A percentile compares a stretch with the other conserved stretches of the same genome.
Evolutionary conservation across 1,140 invertebrate genomes (phyloP).

Genomic region (Papilio xuthus): DNA sequence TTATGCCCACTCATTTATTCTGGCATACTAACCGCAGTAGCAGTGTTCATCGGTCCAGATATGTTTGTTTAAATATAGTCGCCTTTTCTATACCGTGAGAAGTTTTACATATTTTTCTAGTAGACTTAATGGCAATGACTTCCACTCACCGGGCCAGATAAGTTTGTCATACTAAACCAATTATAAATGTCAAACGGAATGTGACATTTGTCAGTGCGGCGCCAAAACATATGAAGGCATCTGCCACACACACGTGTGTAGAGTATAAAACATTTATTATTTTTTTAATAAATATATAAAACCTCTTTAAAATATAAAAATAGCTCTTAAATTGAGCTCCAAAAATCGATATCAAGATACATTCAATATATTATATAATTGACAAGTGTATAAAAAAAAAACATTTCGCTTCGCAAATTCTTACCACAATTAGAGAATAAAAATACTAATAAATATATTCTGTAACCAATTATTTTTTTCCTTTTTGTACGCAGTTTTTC

Average conservation of each 20-base stretch:
- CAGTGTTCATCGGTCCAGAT: too few species aligned
- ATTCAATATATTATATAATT: conserved; percentile 28
- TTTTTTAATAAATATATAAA: conserved; percentile 7
- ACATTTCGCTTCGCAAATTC: conserved; percentile 30
- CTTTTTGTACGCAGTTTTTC: not conserved
- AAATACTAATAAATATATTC: not conserved
- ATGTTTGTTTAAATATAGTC: too few species aligned
- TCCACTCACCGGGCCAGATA: conserved; percentile 3
- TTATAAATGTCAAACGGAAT: conserved; percentile 43
- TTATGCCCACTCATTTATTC: too few species aligned
- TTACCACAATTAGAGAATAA: conserved; percentile 20
- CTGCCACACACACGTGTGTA: conserved; percentile 44
- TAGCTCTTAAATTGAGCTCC: conserved; percentile 16
- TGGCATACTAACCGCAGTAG: too few species aligned
- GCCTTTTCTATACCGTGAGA: too few species aligned
- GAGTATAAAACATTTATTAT: conserved; percentile 29
- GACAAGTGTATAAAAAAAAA: conserved; percentile 8
- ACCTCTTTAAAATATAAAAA: conserved; percentile 40
- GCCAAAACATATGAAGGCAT: conserved; percentile 78
- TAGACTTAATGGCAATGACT: not conserved
- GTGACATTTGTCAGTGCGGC: conserved; percentile 45
- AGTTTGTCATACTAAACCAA: not conserved
- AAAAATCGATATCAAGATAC: conserved; percentile 38
- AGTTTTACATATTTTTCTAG: too few species aligned
- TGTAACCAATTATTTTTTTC: not conserved